A percentile compares a stretch with the other conserved stretches of the same genome.
phyloP scores from a whole-genome alignment of 1,140 invertebrate species.

The Apis laboriosa region DNA sequence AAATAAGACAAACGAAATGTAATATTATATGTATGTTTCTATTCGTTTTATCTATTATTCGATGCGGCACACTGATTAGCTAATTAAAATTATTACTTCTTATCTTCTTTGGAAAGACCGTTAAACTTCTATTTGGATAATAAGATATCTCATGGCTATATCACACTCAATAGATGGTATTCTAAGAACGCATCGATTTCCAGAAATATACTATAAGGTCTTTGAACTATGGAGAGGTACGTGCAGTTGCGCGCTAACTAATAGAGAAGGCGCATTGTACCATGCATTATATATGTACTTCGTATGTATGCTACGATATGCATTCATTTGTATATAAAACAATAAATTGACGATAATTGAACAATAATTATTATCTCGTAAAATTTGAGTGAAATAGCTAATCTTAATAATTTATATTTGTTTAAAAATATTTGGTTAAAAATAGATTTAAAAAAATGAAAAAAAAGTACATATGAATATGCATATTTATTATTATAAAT shows the following conservation, averaged over 20 bases:
- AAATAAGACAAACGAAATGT: too few relatives aligned
- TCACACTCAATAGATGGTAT: not conserved
- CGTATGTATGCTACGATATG: constrained; percentile 6
- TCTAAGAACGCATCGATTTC: constrained; percentile 46
- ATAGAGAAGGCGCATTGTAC: not conserved
- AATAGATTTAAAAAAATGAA: too few relatives aligned
- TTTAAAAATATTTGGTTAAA: constrained; percentile 23
- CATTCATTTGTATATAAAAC: constrained; percentile 27
- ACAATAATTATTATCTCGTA: not conserved
- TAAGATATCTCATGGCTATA: too few relatives aligned
- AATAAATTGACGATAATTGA: constrained; percentile 12
- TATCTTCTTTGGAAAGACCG: not conserved
- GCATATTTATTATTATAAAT: too few relatives aligned
- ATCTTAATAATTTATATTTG: constrained; percentile 69
- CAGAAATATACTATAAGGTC: constrained; percentile 63
- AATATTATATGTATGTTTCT: not conserved
- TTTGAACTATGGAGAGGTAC: constrained; percentile 58
- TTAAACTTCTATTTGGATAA: not conserved
- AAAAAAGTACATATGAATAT: too few relatives aligned
- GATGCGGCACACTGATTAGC: not conserved
- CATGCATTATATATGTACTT: constrained; percentile 1
- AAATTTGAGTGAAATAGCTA: not conserved
- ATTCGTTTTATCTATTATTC: not conserved
- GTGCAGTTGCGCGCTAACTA: not conserved
- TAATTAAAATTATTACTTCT: not conserved